Percentiles rank a stretch among this genome's conserved stretches.
Conservation (phyloP, 2,888 invertebrate genomes). For the Mesorhabditis belari region DNA sequence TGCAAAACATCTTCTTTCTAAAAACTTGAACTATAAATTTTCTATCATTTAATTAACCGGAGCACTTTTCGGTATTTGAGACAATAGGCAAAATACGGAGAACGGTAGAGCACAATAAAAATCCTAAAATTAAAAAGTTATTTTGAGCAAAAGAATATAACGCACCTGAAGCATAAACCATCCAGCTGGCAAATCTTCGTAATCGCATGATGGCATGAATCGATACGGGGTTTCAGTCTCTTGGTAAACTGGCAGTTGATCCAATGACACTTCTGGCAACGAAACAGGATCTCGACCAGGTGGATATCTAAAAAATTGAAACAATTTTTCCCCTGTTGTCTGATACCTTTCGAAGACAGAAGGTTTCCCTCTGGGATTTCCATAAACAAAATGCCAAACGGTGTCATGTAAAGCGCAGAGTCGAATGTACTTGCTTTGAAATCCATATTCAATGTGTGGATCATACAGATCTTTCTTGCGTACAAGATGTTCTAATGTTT, state of each 20-base stretch:
- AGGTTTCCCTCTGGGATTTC: constrained; percentile 4
- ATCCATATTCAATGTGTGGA: constrained; percentile 12
- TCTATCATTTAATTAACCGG: constrained; percentile 15
- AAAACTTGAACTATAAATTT: too few species aligned
- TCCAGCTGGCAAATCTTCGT: constrained; percentile 13
- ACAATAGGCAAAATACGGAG: constrained; percentile 28
- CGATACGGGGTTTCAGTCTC: constrained; percentile 26
- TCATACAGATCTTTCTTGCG: not conserved
- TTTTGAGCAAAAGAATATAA: not conserved
- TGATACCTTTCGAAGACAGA: constrained; percentile 9
- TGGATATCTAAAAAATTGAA: constrained; percentile 15
- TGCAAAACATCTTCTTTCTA: too few species aligned
- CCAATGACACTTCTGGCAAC: not conserved
- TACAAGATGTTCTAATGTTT: not conserved
- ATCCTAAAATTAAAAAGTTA: constrained; percentile 16
- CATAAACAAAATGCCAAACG: constrained; percentile 30
- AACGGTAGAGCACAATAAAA: constrained; percentile 35
- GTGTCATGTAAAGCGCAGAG: constrained; percentile 28
- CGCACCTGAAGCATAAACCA: constrained; percentile 36
- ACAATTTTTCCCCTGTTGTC: not conserved
- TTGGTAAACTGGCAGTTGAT: constrained; percentile 11
- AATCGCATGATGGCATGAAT: constrained; percentile 35
- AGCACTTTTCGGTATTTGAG: constrained; percentile 19
- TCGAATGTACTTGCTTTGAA: constrained; percentile 31
- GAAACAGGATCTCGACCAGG: constrained; percentile 3